These are phyloP conservation scores for Bufo gargarizans DNA, from an alignment of 2,113 vertebrate species.

Conservation along the genomic window DNA sequence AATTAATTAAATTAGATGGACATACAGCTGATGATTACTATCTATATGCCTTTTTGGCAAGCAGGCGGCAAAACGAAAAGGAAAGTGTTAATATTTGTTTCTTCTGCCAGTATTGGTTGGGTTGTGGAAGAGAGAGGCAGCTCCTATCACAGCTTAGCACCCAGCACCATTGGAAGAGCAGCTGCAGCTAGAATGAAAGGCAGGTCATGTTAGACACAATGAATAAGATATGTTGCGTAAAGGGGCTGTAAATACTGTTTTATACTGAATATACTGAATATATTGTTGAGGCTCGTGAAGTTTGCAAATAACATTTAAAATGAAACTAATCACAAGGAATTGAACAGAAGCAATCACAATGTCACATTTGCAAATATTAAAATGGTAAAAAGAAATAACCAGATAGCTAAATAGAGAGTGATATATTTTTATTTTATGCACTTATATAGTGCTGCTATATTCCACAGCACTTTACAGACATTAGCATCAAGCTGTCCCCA, in stretches of 20 bases:
- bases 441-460: too few relatives aligned
- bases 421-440: too few relatives aligned
- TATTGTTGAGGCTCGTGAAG: not conserved
- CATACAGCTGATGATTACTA: not conserved
- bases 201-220: not conserved
- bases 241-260: not conserved
- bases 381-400: too few relatives aligned
- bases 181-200: slow-evolving; percentile 9
- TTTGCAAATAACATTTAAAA: not conserved
- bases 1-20: not conserved
- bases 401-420: too few relatives aligned
- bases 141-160: slow-evolving; percentile 40
- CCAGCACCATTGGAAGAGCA: slow-evolving; percentile 1
- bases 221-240: not conserved
- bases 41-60: not conserved
- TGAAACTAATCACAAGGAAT: too few relatives aligned
- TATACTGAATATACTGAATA: not conserved
- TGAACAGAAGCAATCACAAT: too few relatives aligned
- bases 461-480: too few relatives aligned
- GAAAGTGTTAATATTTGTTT: slow-evolving; percentile 15
- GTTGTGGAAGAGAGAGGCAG: slow-evolving; percentile 9
- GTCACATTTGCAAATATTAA: too few relatives aligned
- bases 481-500: too few relatives aligned
- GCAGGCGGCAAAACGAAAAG: too few relatives aligned
- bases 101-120: slow-evolving; percentile 10